Percentiles rank a stretch among this genome's conserved stretches.
Evolutionary conservation across 2,113 vertebrate genomes (phyloP).

Genomic region (Hyperopisus bebe): DNA sequence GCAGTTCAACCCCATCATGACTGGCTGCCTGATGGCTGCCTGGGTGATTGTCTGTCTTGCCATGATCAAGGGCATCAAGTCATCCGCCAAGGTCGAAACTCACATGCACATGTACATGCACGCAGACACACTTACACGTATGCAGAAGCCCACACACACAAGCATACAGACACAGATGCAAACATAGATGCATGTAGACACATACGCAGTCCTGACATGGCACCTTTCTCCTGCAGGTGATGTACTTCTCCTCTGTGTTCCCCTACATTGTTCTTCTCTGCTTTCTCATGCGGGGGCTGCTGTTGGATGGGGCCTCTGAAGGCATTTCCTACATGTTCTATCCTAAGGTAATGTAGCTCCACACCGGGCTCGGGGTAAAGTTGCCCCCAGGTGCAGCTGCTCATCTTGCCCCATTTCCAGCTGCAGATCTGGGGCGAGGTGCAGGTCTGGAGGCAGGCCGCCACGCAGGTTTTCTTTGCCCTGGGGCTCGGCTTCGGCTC

Average conservation of each 20-base stretch:
- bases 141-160: neutral
- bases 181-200: neutral
- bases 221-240: conserved; percentile 45
- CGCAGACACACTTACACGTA: neutral
- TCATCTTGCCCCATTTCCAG: conserved; percentile 45
- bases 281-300: conserved; percentile 67
- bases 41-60: conserved; percentile 64
- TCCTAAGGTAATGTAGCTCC: conserved; percentile 55
- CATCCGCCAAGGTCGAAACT: conserved; percentile 63
- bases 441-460: conserved; percentile 94
- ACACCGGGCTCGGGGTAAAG: neutral
- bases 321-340: conserved; percentile 69
- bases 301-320: conserved; percentile 64
- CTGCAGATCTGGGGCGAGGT: conserved; percentile 86
- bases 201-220: neutral
- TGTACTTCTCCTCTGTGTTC: conserved; percentile 67
- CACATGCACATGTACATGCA: neutral
- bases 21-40: conserved; percentile 60
- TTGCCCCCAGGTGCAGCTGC: neutral
- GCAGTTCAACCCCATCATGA: conserved; percentile 58
- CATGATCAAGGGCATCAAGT: conserved; percentile 74
- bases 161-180: neutral
- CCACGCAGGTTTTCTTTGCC: conserved; percentile 96
- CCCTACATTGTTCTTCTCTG: conserved; percentile 65
- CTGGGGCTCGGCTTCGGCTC: conserved; percentile 94